Evolutionary conservation across 1,140 invertebrate genomes (phyloP).

Genomic region (Apis dorsata): DNA sequence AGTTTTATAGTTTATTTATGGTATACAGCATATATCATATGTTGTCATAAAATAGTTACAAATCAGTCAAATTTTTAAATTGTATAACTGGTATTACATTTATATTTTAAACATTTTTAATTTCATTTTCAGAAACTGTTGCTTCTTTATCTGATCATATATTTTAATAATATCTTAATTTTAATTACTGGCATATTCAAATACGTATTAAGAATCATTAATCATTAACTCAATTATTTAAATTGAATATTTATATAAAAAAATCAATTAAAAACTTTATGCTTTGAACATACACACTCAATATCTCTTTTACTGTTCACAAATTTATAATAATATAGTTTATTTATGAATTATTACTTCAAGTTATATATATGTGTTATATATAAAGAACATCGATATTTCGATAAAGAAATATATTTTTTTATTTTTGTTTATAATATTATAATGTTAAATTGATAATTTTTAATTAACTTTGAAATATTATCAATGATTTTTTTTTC

Average conservation of each 20-base stretch:
- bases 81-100: neutral
- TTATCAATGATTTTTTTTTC: neutral
- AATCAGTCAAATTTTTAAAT: constrained; percentile 19
- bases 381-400: neutral
- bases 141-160: constrained; percentile 10
- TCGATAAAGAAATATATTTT: neutral
- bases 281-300: constrained; percentile 3
- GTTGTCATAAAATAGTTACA: constrained; percentile 9
- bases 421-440: neutral
- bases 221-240: neutral
- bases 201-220: neutral
- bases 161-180: constrained; percentile 1
- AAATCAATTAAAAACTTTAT: neutral
- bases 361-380: constrained; percentile 7
- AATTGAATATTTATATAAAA: constrained; percentile 6
- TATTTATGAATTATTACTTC: neutral
- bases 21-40: neutral
- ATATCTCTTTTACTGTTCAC: neutral
- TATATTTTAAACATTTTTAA: neutral
- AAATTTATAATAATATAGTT: constrained; percentile 1
- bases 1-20: constrained; percentile 24
- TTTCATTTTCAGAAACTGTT: neutral
- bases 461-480: too few relatives aligned
- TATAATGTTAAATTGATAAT: neutral
- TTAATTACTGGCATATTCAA: neutral